Evolutionary conservation across 1,140 invertebrate genomes (phyloP).

Genomic region (Drosophila funebris): DNA sequence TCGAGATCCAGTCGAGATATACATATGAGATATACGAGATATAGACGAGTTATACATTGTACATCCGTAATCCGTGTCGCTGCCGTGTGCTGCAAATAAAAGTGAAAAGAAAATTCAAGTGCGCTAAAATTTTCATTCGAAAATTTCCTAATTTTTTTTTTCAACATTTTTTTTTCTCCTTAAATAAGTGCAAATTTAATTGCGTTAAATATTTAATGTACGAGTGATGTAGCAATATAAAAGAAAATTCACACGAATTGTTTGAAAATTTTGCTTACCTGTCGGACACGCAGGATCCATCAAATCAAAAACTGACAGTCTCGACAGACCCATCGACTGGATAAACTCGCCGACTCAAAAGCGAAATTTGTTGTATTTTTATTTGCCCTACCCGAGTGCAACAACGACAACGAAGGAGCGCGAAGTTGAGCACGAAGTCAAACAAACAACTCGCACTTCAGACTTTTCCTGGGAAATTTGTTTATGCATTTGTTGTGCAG

Average conservation of each 20-base stretch:
- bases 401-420: not conserved
- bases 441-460: slow-evolving; percentile 35
- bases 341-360: slow-evolving; percentile 15
- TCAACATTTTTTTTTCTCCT: slow-evolving; percentile 33
- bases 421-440: slow-evolving; percentile 10
- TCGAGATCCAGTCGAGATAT: slow-evolving; percentile 6
- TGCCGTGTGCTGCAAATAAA: slow-evolving; percentile 4
- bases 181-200: slow-evolving; percentile 21
- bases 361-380: not conserved
- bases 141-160: slow-evolving; percentile 42
- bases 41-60: not conserved
- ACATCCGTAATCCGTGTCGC: not conserved
- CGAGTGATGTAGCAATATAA: not conserved
- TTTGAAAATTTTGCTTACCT: slow-evolving; percentile 21
- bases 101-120: slow-evolving; percentile 16
- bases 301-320: slow-evolving; percentile 5
- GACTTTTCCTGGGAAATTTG: slow-evolving; percentile 55
- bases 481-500: slow-evolving; percentile 39
- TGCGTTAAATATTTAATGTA: not conserved
- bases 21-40: slow-evolving; percentile 24
- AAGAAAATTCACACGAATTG: slow-evolving; percentile 6
- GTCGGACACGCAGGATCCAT: slow-evolving; percentile 28
- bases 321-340: not conserved
- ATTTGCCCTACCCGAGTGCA: not conserved
- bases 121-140: slow-evolving; percentile 14